Evolutionary conservation across 2,113 vertebrate species (phyloP).

Genomic region (Heptranchias perlo): DNA sequence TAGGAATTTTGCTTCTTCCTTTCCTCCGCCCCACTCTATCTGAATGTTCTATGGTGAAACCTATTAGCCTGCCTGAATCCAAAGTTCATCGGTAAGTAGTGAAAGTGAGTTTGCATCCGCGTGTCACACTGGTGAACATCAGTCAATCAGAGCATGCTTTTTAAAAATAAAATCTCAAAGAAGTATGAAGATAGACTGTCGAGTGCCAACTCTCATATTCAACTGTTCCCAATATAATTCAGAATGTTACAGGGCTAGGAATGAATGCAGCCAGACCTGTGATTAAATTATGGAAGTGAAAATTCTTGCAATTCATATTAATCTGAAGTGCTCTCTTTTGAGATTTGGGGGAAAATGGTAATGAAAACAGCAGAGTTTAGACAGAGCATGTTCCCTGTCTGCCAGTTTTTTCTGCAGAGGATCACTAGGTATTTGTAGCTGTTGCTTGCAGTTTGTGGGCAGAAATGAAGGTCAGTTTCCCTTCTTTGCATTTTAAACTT

Average conservation of each 20-base stretch:
- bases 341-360: neutral
- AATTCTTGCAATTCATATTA: neutral
- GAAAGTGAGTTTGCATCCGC: neutral
- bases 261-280: neutral
- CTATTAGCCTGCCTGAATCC: neutral
- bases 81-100: neutral
- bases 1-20: neutral
- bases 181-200: neutral
- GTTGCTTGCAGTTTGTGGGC: neutral
- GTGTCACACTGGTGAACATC: neutral
- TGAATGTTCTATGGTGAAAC: neutral
- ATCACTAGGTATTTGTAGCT: neutral
- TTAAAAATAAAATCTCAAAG: no score
- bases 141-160: neutral
- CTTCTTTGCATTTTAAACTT: neutral
- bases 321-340: neutral
- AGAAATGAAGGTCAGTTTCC: neutral
- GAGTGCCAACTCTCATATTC: neutral
- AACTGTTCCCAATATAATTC: neutral
- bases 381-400: neutral
- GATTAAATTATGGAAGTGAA: neutral
- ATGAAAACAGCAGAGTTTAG: neutral
- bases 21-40: neutral
- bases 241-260: neutral
- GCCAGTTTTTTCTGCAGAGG: neutral